Conservation (phyloP, 2,113 vertebrate genomes). For the Aegypius monachus region DNA sequence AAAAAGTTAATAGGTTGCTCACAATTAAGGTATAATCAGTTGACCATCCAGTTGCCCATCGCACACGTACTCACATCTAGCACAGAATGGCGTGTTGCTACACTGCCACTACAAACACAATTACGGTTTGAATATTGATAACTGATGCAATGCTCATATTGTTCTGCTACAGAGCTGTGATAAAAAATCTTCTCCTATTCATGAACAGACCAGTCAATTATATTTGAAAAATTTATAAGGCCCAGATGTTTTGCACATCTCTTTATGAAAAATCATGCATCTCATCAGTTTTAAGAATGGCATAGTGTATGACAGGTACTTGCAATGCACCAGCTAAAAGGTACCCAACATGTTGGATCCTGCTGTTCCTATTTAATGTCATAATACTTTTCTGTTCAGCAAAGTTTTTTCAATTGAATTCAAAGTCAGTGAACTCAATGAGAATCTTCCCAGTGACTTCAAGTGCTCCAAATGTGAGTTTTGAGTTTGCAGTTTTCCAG, state of each 20-base stretch:
- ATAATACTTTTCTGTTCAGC: not conserved
- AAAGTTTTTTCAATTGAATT: not conserved
- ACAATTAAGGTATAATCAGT: not conserved
- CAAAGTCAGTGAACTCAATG: not conserved
- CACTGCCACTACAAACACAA: not conserved
- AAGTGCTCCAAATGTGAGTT: not conserved
- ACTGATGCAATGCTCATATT: not conserved
- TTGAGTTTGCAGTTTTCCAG: not conserved
- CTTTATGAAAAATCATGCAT: not conserved
- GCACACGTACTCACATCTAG: rapidly evolving
- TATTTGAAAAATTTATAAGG: not conserved
- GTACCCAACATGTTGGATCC: not conserved
- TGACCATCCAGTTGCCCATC: not conserved
- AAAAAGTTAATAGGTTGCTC: not conserved
- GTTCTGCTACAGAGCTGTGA: not conserved
- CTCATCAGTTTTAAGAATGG: not conserved
- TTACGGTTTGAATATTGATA: not conserved
- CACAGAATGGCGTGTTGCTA: not conserved
- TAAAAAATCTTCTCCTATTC: not conserved
- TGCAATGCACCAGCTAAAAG: not conserved
- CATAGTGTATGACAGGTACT: not conserved
- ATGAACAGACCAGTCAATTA: not conserved
- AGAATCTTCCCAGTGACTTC: not conserved
- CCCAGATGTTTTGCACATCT: not conserved
- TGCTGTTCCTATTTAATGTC: not conserved